These are phyloP conservation scores for Ariopsis seemanni DNA, from an alignment of 2,113 vertebrate genomes.

Conservation along the genomic window DNA sequence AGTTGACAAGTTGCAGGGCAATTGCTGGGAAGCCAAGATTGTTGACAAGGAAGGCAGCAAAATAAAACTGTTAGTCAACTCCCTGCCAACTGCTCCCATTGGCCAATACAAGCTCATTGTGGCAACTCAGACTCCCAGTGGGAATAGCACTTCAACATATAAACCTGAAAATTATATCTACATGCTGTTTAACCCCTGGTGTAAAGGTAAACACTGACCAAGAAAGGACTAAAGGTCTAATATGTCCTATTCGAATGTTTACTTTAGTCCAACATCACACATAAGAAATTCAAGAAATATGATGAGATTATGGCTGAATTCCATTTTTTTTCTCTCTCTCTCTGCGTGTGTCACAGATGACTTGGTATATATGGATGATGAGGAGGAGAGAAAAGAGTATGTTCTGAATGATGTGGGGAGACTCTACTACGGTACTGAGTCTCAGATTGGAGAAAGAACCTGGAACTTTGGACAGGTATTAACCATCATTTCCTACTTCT, in stretches of 20 bases:
- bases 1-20: conserved; percentile 70
- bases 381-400: conserved; percentile 81
- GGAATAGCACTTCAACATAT: conserved; percentile 62
- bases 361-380: conserved; percentile 74
- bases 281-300: neutral
- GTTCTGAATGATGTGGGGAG: conserved; percentile 85
- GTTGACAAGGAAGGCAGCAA: conserved; percentile 63
- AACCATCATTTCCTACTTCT: neutral
- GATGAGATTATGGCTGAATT: neutral
- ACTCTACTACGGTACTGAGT: conserved; percentile 89
- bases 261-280: neutral
- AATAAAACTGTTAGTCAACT: conserved; percentile 72
- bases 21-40: conserved; percentile 81
- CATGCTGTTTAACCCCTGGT: conserved; percentile 89
- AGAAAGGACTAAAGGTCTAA: too few relatives aligned
- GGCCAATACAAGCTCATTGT: conserved; percentile 81
- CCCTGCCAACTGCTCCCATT: conserved; percentile 73
- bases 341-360: neutral
- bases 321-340: neutral
- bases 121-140: conserved; percentile 61
- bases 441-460: conserved; percentile 83
- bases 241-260: neutral
- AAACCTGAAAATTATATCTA: conserved; percentile 71
- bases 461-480: conserved; percentile 92
- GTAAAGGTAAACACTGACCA: conserved; percentile 9